Evolutionary conservation across 1,140 invertebrate species (phyloP), one percentile per base, ranked within the genome.

Genomic region (Laupala kohalensis): DNA sequence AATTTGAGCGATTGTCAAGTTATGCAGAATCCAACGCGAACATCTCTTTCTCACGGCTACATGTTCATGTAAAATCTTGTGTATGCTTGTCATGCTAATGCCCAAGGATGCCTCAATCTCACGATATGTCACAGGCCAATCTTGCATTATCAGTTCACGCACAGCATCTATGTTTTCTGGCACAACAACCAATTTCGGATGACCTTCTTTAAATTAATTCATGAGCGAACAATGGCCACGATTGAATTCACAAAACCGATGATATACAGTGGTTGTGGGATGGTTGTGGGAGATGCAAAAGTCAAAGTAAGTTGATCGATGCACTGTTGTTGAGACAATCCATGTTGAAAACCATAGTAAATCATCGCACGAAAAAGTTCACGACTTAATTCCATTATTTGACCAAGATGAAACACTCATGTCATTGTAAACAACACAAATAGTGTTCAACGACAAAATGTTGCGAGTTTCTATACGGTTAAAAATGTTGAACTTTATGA

Each of bases 41-140:
- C 64, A 65, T 6, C 6, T 65, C n/a, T 65, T 65, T 65, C n/a
- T 65, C n/a, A 65, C 64, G n/a, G 64, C 64, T n/a, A 62, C 9
- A 76, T 77, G 70, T 73, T 75, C 74, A 73, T 76, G 75, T 64
- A 77, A 77, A 68, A 78, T 77, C 37, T 26, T 30, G 72, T 77
- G 64, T 72, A 75, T 76, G 72, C 72, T 72, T 25, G 72, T 76
- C 72, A 25, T 37, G 74, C 69, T 74, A 73, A 76, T 73, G 28
- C 73, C 69, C 28, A 75, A 63, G 70, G 69, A 68, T 74, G 74
- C 68, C 73, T 77, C 72, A 72, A 76, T 74, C 71, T 75, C 72
- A 71, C 71, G 72, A 53, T 75, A 76, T 64, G 74, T 73, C 69
- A 77, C 74, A 75, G 76, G 75, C 72, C 71, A 72, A 76, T 77